These are phyloP conservation scores for Chaenocephalus aceratus DNA, from an alignment of 2,113 vertebrate species.

Conservation along the genomic window DNA sequence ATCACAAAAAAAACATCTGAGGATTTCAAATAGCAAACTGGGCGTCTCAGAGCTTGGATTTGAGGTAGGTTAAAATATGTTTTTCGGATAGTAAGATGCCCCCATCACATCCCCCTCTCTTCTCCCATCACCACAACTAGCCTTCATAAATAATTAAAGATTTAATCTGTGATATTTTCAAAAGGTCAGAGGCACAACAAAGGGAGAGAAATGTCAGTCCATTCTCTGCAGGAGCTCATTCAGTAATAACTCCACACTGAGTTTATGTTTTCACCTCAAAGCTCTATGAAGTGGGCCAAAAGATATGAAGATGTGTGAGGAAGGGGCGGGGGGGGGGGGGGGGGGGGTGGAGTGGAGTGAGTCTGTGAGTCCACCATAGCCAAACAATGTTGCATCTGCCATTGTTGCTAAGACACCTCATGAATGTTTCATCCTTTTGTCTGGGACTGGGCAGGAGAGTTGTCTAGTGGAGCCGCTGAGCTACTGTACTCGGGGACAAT, in stretches of 20 bases:
- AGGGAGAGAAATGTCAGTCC: constrained; percentile 77
- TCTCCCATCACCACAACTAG: constrained; percentile 69
- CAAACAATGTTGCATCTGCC: constrained; percentile 54
- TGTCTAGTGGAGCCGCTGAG: not conserved
- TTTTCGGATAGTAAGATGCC: constrained; percentile 22
- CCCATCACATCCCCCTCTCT: constrained; percentile 29
- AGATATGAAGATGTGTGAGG: constrained; percentile 30
- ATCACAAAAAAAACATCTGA: constrained; percentile 4
- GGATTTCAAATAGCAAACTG: not conserved
- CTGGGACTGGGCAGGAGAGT: constrained; percentile 29
- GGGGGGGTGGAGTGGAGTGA: not conserved
- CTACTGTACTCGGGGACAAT: constrained; percentile 24
- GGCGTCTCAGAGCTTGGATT: not conserved
- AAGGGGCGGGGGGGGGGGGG: not conserved
- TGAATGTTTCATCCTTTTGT: constrained; percentile 73
- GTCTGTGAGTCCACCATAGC: constrained; percentile 13
- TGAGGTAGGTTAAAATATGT: not conserved
- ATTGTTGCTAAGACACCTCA: constrained; percentile 48
- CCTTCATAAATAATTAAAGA: constrained; percentile 97
- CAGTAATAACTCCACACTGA: constrained; percentile 59
- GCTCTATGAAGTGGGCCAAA: constrained; percentile 51
- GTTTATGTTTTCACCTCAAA: constrained; percentile 63
- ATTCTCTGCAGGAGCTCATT: constrained; percentile 61
- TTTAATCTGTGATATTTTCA: constrained; percentile 95
- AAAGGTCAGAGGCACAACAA: constrained; percentile 93